Percentiles rank a stretch among this genome's conserved stretches.
Evolutionary conservation across 1,140 invertebrate species (phyloP).

Genomic region (Drosophila yakuba): DNA sequence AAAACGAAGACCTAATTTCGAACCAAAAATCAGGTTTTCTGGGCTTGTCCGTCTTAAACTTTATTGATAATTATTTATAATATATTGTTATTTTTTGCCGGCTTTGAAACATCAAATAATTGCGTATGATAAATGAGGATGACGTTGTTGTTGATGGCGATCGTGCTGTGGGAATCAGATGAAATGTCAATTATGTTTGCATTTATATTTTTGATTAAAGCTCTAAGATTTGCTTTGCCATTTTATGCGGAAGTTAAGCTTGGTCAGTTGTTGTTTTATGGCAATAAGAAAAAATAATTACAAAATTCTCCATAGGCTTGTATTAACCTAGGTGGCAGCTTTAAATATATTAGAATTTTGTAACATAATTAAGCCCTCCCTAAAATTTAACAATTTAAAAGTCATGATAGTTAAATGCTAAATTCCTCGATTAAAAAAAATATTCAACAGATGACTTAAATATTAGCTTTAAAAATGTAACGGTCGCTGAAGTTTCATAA

Average conservation of each 20-base stretch:
- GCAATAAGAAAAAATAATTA: no score
- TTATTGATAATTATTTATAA: constrained; percentile 46
- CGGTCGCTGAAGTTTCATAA: background rate
- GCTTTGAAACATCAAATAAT: constrained; percentile 33
- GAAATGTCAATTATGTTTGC: constrained; percentile 37
- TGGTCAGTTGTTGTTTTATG: background rate
- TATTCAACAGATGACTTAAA: no score
- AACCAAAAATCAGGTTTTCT: constrained; percentile 58
- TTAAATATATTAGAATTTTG: no score
- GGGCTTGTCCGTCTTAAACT: constrained; percentile 27
- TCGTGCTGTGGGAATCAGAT: constrained; percentile 30
- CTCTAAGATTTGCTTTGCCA: constrained; percentile 5
- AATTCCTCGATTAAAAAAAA: background rate
- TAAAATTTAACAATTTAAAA: no score
- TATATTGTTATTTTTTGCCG: constrained; percentile 31
- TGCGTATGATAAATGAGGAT: constrained; percentile 41
- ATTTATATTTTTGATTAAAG: constrained; percentile 17
- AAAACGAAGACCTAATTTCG: constrained; percentile 81
- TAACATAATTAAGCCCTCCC: no score
- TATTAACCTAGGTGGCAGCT: no score
- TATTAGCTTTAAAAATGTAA: background rate
- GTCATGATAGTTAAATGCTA: no score
- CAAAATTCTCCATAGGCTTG: no score
- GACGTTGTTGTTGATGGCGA: constrained; percentile 28
- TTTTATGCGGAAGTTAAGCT: constrained; percentile 2